These are phyloP conservation scores for Planococcus citri DNA, from an alignment of 1,140 invertebrate genomes.

Conservation along the genomic window DNA sequence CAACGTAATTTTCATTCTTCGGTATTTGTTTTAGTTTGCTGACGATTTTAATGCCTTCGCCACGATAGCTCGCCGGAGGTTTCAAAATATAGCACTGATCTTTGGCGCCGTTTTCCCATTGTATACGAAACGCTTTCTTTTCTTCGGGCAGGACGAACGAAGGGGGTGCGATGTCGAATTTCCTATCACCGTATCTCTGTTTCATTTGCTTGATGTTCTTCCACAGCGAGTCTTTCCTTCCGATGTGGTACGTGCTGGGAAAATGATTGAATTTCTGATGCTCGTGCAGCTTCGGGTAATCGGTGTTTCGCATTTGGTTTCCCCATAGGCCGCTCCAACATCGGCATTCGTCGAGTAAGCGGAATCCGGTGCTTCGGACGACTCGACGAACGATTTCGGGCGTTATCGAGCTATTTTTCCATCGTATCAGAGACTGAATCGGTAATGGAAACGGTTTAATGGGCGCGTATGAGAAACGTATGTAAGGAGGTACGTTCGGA, in stretches of 20 bases:
- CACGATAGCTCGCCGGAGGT: conserved; percentile 85
- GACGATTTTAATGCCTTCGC: conserved; percentile 87
- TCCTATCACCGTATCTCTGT: conserved; percentile 51
- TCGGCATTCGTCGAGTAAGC: conserved; percentile 30
- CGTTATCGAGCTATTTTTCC: conserved; percentile 83
- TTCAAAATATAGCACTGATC: conserved; percentile 73
- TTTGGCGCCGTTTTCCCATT: conserved; percentile 60
- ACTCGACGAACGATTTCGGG: conserved; percentile 74
- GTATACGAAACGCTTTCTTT: conserved; percentile 60
- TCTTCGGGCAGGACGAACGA: conserved; percentile 89
- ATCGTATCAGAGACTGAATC: conserved; percentile 67
- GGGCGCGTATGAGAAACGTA: conserved; percentile 66
- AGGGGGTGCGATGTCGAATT: conserved; percentile 81
- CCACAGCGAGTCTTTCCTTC: conserved; percentile 91
- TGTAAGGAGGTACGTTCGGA: conserved; percentile 73
- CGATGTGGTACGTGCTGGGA: conserved; percentile 93
- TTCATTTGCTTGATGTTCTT: conserved; percentile 67
- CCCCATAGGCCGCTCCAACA: conserved; percentile 64
- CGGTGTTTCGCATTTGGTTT: conserved; percentile 64
- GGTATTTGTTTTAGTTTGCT: conserved; percentile 86
- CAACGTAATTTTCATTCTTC: conserved; percentile 73
- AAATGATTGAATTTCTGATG: conserved; percentile 95
- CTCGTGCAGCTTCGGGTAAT: conserved; percentile 63
- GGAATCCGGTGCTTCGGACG: conserved; percentile 67
- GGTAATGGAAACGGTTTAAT: conserved; percentile 45